Evolutionary conservation across 2,113 vertebrate genomes (phyloP).

Genomic region (Oophaga pumilio): DNA sequence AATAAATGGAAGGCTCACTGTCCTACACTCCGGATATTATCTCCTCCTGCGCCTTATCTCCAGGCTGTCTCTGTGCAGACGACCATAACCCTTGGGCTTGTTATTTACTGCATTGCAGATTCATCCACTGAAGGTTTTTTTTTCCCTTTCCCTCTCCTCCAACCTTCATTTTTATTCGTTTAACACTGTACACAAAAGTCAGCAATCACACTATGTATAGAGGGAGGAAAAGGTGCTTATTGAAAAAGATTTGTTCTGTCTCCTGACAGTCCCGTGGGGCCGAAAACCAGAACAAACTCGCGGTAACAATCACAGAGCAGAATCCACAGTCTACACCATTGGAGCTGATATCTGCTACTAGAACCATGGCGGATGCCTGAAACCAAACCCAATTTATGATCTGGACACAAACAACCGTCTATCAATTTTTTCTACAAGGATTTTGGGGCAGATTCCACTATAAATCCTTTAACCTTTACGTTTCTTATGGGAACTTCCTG

Average conservation of each 20-base stretch:
- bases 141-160: constrained; percentile 65
- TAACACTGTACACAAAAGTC: constrained; percentile 63
- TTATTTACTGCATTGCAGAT: constrained; percentile 66
- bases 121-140: constrained; percentile 60
- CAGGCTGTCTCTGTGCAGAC: constrained; percentile 54
- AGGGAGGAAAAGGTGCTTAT: constrained; percentile 59
- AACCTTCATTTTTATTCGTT: constrained; percentile 62
- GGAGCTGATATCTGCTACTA: neutral
- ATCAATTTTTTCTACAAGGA: neutral
- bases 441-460: too few species aligned
- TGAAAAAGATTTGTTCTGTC: constrained; percentile 61
- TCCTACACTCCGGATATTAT: constrained; percentile 19
- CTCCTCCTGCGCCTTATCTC: constrained; percentile 28
- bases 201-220: constrained; percentile 53
- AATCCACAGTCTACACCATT: neutral
- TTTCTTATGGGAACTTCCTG: too few species aligned
- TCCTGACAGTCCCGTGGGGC: constrained; percentile 61
- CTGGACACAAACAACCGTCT: neutral
- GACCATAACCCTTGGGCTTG: constrained; percentile 63
- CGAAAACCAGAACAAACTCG: constrained; percentile 62
- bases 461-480: too few species aligned
- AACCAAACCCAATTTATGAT: constrained; percentile 1
- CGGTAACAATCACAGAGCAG: neutral
- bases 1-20: neutral
- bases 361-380: neutral